Evolutionary conservation across 2,888 invertebrate species (phyloP), one percentile per base, ranked within the genome.

Genomic region (Leptarthrus brevirostris): DNA sequence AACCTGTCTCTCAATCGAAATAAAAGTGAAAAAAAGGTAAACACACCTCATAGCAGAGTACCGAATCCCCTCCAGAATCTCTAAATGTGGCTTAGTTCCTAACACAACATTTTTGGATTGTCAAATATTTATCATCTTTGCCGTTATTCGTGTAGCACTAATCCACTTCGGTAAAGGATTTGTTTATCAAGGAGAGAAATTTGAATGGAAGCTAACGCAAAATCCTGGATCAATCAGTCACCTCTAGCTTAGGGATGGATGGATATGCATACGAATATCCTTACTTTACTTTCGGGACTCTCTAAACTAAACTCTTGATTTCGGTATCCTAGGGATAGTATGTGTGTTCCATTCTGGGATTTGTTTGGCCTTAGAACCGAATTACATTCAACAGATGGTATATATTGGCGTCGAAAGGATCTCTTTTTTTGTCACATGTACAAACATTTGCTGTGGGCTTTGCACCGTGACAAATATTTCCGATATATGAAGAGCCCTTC

Each of bases 331-430:
- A 34, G 26, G 58, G 34, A 58, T 58, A 24, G 10, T 18, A 20
- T 58, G 34, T 16, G 58, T 34, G 16, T 22, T 40, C n/a, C 12
- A 61, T 61, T 18, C 61, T 18, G 20, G 61, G 40, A 61, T 61
- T 61, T 61, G 40, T 40, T 20, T 5, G 18, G 22, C 40, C 44
- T 61, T 22, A 20, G 40, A 16, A 61, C 14, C 40, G 20, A 61
- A 61, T 61, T 61, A 66, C 66, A 66, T 66, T 66, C 66, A 66
- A 66, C 66, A 66, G 49, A 66, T 66, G 66, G 24, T 66, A 30
- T 44, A 24, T 22, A 49, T 66, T 16, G 66, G 22, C 26, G 49
- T n/a, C n/a, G 66, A 8, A 49, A 49, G 24, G 30, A 14, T 40
- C 20, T 40, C 18, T 14, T 16, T 30, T 20, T 12, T 40, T 20